These are phyloP conservation scores for Dascillus cervinus DNA, from an alignment of 2,888 invertebrate species.

Conservation along the genomic window DNA sequence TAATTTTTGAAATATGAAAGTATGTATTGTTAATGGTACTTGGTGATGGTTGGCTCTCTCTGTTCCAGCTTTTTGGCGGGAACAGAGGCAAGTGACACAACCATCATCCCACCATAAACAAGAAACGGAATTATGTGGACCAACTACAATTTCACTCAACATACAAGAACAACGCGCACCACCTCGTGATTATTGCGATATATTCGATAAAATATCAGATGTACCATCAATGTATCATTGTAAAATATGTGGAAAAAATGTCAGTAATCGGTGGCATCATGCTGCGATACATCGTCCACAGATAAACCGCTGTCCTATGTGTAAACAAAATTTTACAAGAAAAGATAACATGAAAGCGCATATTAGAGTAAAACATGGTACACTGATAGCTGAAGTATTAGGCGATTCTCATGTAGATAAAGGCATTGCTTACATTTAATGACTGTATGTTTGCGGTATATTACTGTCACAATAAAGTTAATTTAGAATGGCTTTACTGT, in stretches of 20 bases:
- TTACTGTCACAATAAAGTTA: no score
- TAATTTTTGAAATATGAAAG: no score
- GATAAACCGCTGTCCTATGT: slow-evolving; percentile 55
- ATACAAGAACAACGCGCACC: slow-evolving; percentile 17
- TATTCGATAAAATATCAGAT: slow-evolving; percentile 31
- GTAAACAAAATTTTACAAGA: slow-evolving; percentile 55
- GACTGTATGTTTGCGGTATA: no score
- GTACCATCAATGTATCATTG: slow-evolving; percentile 48
- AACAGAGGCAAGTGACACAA: slow-evolving; percentile 26
- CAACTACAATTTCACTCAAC: not conserved
- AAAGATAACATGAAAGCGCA: slow-evolving; percentile 62
- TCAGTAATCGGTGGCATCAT: slow-evolving; percentile 61
- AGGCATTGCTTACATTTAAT: slow-evolving; percentile 9
- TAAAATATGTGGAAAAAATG: slow-evolving; percentile 56
- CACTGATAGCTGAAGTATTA: slow-evolving; percentile 12
- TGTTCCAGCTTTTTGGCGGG: slow-evolving; percentile 35
- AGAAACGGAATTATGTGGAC: no score
- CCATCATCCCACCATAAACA: slow-evolving; percentile 22
- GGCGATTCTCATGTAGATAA: slow-evolving; percentile 8
- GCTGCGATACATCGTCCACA: slow-evolving; percentile 58
- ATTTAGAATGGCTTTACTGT: no score
- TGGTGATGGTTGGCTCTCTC: slow-evolving; percentile 32
- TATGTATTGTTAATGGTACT: slow-evolving; percentile 18
- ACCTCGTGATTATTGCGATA: slow-evolving; percentile 30
- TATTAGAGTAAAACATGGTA: slow-evolving; percentile 53